phyloP scores from a whole-genome alignment of 1,140 invertebrate genomes.

The Dendroctonus ponderosae region DNA sequence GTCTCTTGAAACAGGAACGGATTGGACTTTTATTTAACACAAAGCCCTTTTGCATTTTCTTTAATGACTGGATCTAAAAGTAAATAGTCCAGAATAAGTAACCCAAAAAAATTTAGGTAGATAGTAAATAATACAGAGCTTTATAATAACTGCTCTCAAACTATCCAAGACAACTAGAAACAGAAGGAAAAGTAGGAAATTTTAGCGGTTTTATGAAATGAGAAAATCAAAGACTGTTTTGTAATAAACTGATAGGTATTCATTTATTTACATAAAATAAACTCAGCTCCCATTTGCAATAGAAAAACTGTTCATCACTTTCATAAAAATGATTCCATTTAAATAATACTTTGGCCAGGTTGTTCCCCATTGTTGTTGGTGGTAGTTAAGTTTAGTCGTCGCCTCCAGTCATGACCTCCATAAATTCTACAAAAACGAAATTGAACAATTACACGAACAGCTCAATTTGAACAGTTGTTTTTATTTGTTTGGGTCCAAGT shows the following conservation, averaged over 20 bases:
- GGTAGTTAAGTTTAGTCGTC: slow-evolving; percentile 30
- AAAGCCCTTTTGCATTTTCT: background rate
- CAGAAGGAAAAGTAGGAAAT: no score
- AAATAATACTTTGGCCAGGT: slow-evolving; percentile 29
- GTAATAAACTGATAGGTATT: slow-evolving; percentile 8
- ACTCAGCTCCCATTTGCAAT: slow-evolving; percentile 1
- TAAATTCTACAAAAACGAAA: slow-evolving; percentile 35
- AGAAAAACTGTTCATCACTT: slow-evolving; percentile 3
- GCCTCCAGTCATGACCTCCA: slow-evolving; percentile 41
- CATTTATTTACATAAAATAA: slow-evolving; percentile 20
- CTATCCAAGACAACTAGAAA: no score
- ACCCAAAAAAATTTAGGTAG: no score
- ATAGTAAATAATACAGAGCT: no score
- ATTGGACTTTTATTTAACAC: background rate
- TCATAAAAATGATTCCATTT: slow-evolving; percentile 12
- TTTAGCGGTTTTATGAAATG: no score
- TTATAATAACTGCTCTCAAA: no score
- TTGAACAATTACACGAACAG: no score
- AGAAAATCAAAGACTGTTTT: background rate
- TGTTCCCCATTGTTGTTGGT: slow-evolving; percentile 10
- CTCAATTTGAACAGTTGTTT: background rate
- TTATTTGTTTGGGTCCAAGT: slow-evolving; percentile 13
- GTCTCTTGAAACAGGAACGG: slow-evolving; percentile 1
- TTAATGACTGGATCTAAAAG: background rate
- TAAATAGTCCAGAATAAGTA: no score